A percentile compares a stretch with the other conserved stretches of the same genome.
phyloP scores from a whole-genome alignment of 2,113 vertebrate genomes.

The Henicopernis longicauda region DNA sequence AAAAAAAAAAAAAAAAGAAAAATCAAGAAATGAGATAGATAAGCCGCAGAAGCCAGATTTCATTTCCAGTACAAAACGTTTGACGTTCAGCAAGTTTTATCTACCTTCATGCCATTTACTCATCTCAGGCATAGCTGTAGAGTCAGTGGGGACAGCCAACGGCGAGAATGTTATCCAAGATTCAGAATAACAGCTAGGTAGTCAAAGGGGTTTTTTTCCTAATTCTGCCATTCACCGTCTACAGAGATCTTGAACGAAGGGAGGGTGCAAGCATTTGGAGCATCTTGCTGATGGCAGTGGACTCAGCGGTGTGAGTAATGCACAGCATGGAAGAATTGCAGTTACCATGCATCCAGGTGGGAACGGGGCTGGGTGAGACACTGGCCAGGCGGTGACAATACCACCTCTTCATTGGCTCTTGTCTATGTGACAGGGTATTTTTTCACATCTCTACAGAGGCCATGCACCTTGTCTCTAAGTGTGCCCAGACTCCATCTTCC shows the following conservation, averaged over 20 bases:
- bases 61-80: neutral
- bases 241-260: accelerated
- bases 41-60: neutral
- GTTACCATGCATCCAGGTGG: neutral
- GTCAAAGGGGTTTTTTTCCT: neutral
- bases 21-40: neutral
- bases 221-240: neutral
- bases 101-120: neutral
- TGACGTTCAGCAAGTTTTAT: neutral
- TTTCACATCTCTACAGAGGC: neutral
- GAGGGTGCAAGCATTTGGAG: neutral
- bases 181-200: neutral
- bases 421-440: neutral
- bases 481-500: neutral
- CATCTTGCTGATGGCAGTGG: neutral
- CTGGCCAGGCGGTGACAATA: neutral
- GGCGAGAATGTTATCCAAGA: neutral
- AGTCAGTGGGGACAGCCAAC: neutral
- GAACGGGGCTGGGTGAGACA: neutral
- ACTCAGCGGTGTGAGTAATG: neutral
- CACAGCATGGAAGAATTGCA: neutral
- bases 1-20: neutral
- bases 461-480: neutral
- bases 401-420: neutral
- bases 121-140: neutral